Conservation (phyloP, 2,113 vertebrate species). For the Leptosomus discolor region DNA sequence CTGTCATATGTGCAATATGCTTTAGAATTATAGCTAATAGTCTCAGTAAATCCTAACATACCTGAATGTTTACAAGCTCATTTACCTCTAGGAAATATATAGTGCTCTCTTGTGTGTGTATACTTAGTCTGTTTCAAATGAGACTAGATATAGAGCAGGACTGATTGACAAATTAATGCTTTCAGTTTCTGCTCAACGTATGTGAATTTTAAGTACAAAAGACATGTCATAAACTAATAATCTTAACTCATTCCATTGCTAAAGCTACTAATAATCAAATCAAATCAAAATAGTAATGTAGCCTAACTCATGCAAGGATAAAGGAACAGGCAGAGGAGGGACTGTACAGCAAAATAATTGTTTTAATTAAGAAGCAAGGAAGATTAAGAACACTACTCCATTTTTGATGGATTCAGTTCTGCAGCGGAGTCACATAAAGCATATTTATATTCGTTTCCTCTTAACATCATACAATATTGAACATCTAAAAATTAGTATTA, state of each 20-base stretch:
- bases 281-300: constrained; percentile 62
- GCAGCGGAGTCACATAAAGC: neutral
- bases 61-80: constrained; percentile 52
- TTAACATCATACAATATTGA: neutral
- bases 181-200: constrained; percentile 52
- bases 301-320: constrained; percentile 22
- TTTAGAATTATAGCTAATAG: constrained; percentile 31
- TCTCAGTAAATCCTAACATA: constrained; percentile 51
- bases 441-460: neutral
- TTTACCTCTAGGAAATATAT: constrained; percentile 35
- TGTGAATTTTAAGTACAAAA: constrained; percentile 60
- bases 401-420: constrained; percentile 26
- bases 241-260: constrained; percentile 62
- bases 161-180: constrained; percentile 70
- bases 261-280: constrained; percentile 65
- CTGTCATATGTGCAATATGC: constrained; percentile 18
- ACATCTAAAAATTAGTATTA: neutral
- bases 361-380: constrained; percentile 42
- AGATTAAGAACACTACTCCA: neutral
- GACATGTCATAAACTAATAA: constrained; percentile 48
- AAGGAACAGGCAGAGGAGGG: constrained; percentile 15
- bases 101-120: neutral
- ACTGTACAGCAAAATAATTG: constrained; percentile 34
- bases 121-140: constrained; percentile 43
- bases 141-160: constrained; percentile 39